Evolutionary conservation across 2,888 invertebrate species (phyloP).

Genomic region (Pterostichus niger): DNA sequence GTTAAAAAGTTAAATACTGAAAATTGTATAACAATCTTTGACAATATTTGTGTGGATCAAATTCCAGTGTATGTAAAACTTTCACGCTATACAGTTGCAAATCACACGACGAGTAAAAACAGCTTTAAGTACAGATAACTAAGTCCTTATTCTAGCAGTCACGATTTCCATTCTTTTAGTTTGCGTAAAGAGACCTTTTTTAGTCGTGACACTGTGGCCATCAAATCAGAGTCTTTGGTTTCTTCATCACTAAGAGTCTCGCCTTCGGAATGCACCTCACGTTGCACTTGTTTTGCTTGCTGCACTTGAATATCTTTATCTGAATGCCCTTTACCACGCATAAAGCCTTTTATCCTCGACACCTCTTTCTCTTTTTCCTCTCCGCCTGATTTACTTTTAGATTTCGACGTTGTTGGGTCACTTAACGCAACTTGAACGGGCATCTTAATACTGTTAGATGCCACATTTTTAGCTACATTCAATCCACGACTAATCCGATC

Average conservation of each 20-base stretch:
- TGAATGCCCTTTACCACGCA: conserved; percentile 80
- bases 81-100: conserved; percentile 29
- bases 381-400: conserved; percentile 74
- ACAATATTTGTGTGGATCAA: conserved; percentile 44
- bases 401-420: conserved; percentile 80
- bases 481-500: conserved; percentile 85
- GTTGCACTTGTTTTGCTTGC: conserved; percentile 77
- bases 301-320: conserved; percentile 78
- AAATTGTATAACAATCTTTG: conserved; percentile 48
- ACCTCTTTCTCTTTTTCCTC: conserved; percentile 74
- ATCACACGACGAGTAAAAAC: conserved; percentile 36
- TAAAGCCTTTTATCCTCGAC: conserved; percentile 78
- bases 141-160: conserved; percentile 76
- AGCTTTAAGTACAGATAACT: conserved; percentile 42
- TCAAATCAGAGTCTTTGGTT: conserved; percentile 83
- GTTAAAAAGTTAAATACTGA: conserved; percentile 56
- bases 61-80: conserved; percentile 42
- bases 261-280: conserved; percentile 87
- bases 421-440: conserved; percentile 82
- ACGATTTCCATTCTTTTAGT: conserved; percentile 90
- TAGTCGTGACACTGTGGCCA: conserved; percentile 87
- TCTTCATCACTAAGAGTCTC: conserved; percentile 84
- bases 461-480: conserved; percentile 83
- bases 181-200: conserved; percentile 89
- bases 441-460: conserved; percentile 80